Evolutionary conservation across 2,888 invertebrate genomes (phyloP), one percentile per base, ranked within the genome.

Genomic region (Synergus umbraculus): DNA sequence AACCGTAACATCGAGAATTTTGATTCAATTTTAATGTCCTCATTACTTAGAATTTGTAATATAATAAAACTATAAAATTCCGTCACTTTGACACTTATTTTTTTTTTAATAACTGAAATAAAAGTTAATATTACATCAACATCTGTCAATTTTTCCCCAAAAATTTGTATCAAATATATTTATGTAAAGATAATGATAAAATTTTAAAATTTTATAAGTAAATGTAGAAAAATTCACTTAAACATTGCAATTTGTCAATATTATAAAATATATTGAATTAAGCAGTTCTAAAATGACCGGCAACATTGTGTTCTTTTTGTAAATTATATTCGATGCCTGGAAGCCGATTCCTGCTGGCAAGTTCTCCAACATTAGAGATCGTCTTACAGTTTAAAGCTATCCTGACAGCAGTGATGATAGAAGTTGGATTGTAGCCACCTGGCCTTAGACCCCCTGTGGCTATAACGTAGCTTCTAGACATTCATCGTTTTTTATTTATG

Each of bases 391-490:
- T 73, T 73, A 73, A 73, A 73, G 73, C 37, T 54, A 73, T 73
- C 73, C 54, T 73, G 73, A 73, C 73, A 58, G 54, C 73, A 73
- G n/a, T 73, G 73, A 73, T 73, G 73, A 73, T 73, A 73, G 73
- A 73, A 73, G 54, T 73, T 73, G 73, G 73, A 73, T 73, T 73
- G 73, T 54, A 73, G 54, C 73, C 73, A 73, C 54, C 54, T 73
- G 73, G 73, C 73, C 73, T 73, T 73, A 49, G 73, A 73, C 54
- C 73, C 54, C 54, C 37, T 73, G 73, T 37, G 29, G 73, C 10
- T 73, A 37, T 54, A 49, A 37, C 37, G 5, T 29, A 73, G 49
- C 73, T 73, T 73, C 46, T 66, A 66, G 54, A 54, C 37, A n/a
- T 73, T 54, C 10, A 37, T 49, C 29, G 22, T 63, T 63, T 41